Conservation (phyloP, 2,888 invertebrate species). For the Drosophila dives region DNA sequence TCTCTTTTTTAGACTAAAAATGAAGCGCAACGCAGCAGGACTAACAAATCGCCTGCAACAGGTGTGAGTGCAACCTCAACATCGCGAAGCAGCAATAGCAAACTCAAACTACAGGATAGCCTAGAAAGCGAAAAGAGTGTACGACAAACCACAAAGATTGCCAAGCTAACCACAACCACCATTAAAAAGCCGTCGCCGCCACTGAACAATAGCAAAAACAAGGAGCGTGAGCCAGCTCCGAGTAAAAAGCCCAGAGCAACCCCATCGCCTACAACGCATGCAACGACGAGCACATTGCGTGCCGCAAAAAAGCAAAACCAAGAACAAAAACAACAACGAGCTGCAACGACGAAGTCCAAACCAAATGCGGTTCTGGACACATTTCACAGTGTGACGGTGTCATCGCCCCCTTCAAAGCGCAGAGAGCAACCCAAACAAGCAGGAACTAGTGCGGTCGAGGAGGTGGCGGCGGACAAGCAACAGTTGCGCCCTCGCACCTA, state of each 20-base stretch:
- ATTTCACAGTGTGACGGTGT: constrained; percentile 84
- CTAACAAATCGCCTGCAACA: constrained; percentile 54
- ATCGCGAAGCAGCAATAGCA: constrained; percentile 29
- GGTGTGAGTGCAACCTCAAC: constrained; percentile 32
- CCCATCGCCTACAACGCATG: constrained; percentile 57
- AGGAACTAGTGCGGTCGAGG: background rate
- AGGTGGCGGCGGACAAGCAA: constrained; percentile 11
- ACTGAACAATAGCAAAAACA: constrained; percentile 42
- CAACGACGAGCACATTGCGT: constrained; percentile 46
- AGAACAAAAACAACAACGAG: constrained; percentile 38
- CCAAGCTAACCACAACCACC: constrained; percentile 26
- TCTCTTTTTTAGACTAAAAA: constrained; percentile 40
- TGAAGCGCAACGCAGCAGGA: constrained; percentile 56
- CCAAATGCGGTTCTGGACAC: constrained; percentile 82
- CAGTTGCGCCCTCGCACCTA: constrained; percentile 46
- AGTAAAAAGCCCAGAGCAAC: constrained; percentile 45
- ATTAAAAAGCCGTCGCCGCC: constrained; percentile 37
- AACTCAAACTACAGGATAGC: constrained; percentile 51
- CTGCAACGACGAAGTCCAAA: constrained; percentile 60
- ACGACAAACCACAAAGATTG: constrained; percentile 43
- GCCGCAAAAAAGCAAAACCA: constrained; percentile 37
- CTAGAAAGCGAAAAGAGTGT: constrained; percentile 45
- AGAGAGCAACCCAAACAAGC: constrained; percentile 55
- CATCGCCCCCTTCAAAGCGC: constrained; percentile 83
- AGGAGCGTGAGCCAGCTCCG: constrained; percentile 26